Evolutionary conservation across 1,140 invertebrate genomes (phyloP).

Genomic region (Drosophila fuyamai): DNA sequence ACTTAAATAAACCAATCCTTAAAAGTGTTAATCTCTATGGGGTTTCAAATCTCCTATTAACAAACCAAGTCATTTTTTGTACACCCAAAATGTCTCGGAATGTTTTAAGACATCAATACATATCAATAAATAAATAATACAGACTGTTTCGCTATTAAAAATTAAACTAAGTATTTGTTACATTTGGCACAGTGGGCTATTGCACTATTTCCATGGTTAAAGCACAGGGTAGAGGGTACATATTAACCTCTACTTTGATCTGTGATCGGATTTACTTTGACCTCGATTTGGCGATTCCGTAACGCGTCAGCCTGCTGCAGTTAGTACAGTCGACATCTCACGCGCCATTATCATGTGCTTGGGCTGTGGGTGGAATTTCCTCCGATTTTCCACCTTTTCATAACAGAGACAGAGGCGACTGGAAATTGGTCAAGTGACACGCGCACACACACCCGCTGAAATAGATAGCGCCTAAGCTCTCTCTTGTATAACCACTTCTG

Average conservation of each 20-base stretch:
- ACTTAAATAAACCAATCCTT: too few species aligned
- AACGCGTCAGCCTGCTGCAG: background rate
- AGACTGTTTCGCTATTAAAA: too few species aligned
- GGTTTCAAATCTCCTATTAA: too few species aligned
- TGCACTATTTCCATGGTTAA: too few species aligned
- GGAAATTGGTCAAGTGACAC: conserved; percentile 23
- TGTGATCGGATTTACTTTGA: conserved; percentile 8
- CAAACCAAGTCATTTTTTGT: too few species aligned
- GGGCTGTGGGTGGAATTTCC: conserved; percentile 1
- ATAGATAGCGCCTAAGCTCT: conserved; percentile 7
- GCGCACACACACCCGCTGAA: conserved; percentile 2
- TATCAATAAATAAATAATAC: too few species aligned
- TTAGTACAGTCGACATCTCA: conserved; percentile 17
- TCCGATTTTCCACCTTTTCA: background rate
- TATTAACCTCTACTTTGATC: conserved; percentile 2
- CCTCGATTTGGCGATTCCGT: background rate
- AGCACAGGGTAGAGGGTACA: too few species aligned
- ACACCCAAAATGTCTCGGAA: too few species aligned
- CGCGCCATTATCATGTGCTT: conserved; percentile 1
- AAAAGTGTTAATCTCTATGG: too few species aligned
- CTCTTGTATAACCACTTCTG: conserved; percentile 13
- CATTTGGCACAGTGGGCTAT: too few species aligned
- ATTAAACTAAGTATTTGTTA: too few species aligned
- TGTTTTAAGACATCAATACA: too few species aligned
- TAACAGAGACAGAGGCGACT: background rate